Evolutionary conservation across 2,113 vertebrate species (phyloP).

Genomic region (Antechinus stuartii): DNA sequence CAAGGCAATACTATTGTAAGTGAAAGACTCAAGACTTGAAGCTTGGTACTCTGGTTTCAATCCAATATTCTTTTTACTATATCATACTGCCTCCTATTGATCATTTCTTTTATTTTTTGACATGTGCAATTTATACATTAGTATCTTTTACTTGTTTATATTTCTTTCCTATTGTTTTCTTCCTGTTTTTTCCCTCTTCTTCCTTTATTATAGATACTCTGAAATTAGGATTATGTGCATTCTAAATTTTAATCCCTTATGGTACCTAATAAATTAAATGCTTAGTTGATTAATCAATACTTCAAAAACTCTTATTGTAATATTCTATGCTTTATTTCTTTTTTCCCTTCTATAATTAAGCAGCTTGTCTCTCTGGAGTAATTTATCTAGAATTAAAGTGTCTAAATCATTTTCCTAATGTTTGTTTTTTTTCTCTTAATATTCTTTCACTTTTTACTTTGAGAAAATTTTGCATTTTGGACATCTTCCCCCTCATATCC

Average conservation of each 20-base stretch:
- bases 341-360: conserved; percentile 2
- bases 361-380: neutral
- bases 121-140: neutral
- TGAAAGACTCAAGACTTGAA: neutral
- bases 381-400: conserved; percentile 21
- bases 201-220: conserved; percentile 25
- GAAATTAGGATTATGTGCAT: conserved; percentile 33
- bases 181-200: neutral
- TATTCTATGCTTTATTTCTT: neutral
- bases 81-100: neutral
- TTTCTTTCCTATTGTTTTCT: conserved; percentile 10
- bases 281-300: neutral
- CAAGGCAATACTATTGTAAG: neutral
- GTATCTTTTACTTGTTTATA: neutral
- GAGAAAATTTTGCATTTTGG: conserved; percentile 31
- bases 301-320: neutral
- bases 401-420: neutral
- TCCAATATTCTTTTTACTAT: neutral
- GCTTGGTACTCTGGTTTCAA: neutral
- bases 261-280: conserved; percentile 3
- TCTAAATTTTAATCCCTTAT: neutral
- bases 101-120: neutral
- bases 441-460: neutral
- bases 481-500: neutral
- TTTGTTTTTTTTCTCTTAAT: neutral